Evolutionary conservation across 2,888 invertebrate genomes (phyloP), one percentile per base, ranked within the genome.

Genomic region (Ommatoiulus sabulosus): DNA sequence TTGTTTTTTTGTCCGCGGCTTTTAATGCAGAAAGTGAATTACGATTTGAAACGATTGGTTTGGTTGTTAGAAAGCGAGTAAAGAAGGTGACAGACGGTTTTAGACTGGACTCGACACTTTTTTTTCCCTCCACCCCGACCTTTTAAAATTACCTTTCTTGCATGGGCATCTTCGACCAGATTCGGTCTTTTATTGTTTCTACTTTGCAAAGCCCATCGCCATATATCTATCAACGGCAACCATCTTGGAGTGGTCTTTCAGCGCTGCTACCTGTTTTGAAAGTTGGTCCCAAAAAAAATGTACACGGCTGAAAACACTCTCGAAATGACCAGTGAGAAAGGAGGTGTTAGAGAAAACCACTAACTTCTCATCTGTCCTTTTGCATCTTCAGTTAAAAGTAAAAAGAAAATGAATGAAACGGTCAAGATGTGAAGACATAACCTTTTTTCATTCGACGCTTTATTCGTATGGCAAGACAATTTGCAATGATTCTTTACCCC

Each of bases 331-430:
- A 72, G 72, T 3, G 6, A 24, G 72, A 72, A 72, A 72, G n/a
- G 20, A 72, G 72, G 72, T 72, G 72, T 72, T 72, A 72, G 72
- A 72, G 72, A 72, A 72, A 72, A 72, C 72, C 85, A 85, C 85
- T 85, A 85, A 85, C 85, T 85, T 85, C 85, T 85, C 85, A 85
- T 85, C 85, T 85, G 85, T 85, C 46, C 44, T 85, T 85, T 85
- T 72, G 72, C 72, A 72, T 72, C 72, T 72, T 72, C 72, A 72
- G 72, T 72, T 72, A 72, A 72, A 72, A 72, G 72, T 72, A 72
- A 72, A 72, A 72, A 72, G 72, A 72, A 72, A 72, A 72, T 72
- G 72, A 72, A 72, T 72, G 72, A 72, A 72, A 72, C 72, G 72
- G 72, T 72, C 72, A 72, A 72, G 72, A 72, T 72, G 72, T 72